Conservation (phyloP, 2,888 invertebrate genomes). For the Eristalis pertinax region DNA sequence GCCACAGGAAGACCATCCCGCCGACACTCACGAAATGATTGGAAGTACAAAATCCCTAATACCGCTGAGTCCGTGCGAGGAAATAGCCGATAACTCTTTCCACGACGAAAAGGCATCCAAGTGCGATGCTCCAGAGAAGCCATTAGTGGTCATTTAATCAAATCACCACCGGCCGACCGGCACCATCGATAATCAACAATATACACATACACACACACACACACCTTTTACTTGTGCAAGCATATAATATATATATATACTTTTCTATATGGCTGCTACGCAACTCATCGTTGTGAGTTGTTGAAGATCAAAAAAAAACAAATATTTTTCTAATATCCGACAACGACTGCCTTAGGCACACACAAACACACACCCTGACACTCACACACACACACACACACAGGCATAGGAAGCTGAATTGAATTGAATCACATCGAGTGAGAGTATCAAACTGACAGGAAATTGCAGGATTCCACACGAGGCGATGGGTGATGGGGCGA, state of each 20-base stretch:
- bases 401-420: background rate
- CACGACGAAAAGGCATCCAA: conserved; percentile 78
- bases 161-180: conserved; percentile 35
- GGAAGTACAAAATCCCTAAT: conserved; percentile 80
- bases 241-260: background rate
- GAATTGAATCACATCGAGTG: conserved; percentile 50
- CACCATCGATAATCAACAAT: conserved; percentile 30
- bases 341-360: conserved; percentile 38
- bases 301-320: background rate
- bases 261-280: background rate
- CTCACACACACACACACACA: background rate
- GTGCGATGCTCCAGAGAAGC: conserved; percentile 79
- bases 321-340: conserved; percentile 46
- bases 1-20: conserved; percentile 71
- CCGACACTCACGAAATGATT: conserved; percentile 78
- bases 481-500: conserved; percentile 7
- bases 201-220: background rate
- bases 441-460: conserved; percentile 43
- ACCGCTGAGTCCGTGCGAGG: conserved; percentile 79
- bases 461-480: conserved; percentile 37
- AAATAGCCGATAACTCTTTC: conserved; percentile 76
- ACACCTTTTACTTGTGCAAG: background rate
- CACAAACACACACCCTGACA: background rate
- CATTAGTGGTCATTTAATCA: conserved; percentile 79
- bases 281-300: conserved; percentile 17